These are phyloP conservation scores for Antechinus stuartii DNA, from an alignment of 2,113 vertebrate species.

Conservation along the genomic window DNA sequence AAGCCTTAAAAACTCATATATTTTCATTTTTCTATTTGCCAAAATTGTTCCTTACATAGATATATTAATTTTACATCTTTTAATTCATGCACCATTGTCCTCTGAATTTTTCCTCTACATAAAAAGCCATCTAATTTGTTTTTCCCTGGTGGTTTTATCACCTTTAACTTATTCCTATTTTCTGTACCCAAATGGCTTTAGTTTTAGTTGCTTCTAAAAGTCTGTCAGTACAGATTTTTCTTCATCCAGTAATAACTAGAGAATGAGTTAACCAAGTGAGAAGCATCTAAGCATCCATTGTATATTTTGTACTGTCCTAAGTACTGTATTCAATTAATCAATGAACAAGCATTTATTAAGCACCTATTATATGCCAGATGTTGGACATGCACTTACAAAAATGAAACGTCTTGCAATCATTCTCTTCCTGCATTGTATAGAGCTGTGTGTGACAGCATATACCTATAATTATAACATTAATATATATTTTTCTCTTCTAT, in stretches of 20 bases:
- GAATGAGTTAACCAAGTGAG: not conserved
- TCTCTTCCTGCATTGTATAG: not conserved
- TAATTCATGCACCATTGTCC: not conserved
- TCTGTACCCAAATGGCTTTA: not conserved
- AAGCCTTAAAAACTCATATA: not conserved
- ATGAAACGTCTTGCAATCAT: not conserved
- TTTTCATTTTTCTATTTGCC: not conserved
- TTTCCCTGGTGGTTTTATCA: not conserved
- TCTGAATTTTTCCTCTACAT: not conserved
- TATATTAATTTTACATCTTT: not conserved
- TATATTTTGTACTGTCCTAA: not conserved
- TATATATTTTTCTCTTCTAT: not conserved
- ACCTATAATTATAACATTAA: not conserved
- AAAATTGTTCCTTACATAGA: not conserved
- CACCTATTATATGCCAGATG: not conserved
- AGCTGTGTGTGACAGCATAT: not conserved
- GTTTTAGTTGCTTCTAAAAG: constrained; percentile 32
- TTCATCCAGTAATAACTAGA: not conserved
- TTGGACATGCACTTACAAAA: not conserved
- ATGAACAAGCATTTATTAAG: not conserved
- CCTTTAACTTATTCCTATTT: not conserved
- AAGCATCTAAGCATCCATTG: not conserved
- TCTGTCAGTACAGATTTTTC: not conserved
- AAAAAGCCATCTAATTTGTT: not conserved
- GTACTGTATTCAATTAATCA: not conserved